These are phyloP conservation scores for Protosalanx chinensis DNA, from an alignment of 2,797 vertebrate species.

Conservation along the genomic window DNA sequence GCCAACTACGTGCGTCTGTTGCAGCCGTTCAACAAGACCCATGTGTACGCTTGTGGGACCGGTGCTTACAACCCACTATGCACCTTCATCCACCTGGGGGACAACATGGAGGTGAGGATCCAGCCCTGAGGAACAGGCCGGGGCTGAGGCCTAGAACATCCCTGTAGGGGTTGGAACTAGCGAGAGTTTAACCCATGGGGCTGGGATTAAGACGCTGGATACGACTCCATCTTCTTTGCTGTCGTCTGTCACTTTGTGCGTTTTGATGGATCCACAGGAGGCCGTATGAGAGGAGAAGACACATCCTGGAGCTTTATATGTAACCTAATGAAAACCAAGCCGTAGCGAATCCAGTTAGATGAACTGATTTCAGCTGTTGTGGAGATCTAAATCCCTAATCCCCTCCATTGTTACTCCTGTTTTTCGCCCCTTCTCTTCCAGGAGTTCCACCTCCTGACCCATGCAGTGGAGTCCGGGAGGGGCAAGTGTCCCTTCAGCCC, in stretches of 20 bases:
- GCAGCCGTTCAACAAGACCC: conserved; percentile 81
- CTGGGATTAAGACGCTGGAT: neutral
- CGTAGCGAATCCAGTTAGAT: neutral
- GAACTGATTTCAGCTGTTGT: neutral
- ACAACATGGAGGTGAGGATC: conserved; percentile 51
- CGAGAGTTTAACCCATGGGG: neutral
- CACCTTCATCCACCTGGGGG: conserved; percentile 67
- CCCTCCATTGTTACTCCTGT: neutral
- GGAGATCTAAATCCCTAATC: neutral
- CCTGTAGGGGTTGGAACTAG: neutral
- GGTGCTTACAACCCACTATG: conserved; percentile 83
- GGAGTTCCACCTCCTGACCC: conserved; percentile 64
- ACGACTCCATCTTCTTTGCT: neutral
- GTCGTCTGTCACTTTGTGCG: neutral
- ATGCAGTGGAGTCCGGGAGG: conserved; percentile 73
- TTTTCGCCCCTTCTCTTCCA: conserved; percentile 27
- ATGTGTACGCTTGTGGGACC: conserved; percentile 79
- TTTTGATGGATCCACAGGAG: neutral
- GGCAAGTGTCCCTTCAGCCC: conserved; percentile 87
- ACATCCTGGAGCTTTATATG: neutral
- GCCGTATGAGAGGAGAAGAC: neutral
- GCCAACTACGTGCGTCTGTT: conserved; percentile 85
- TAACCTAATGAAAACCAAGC: neutral
- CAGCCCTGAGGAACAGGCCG: neutral
- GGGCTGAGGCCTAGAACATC: neutral